Evolutionary conservation across 2,113 vertebrate genomes (phyloP), one percentile per base, ranked within the genome.

Genomic region (Rousettus leschenaultii): DNA sequence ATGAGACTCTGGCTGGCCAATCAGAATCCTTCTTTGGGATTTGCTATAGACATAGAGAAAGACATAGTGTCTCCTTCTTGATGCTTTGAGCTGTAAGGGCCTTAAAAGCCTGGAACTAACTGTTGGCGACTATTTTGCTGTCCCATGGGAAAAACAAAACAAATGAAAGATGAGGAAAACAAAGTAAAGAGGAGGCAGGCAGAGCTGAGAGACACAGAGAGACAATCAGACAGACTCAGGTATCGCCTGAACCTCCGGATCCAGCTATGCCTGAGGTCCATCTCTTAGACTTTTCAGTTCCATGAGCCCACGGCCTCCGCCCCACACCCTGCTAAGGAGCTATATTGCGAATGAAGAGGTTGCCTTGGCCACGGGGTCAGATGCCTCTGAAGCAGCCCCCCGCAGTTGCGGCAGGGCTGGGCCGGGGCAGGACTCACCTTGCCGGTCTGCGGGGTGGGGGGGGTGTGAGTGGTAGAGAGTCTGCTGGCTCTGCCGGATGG

Each of bases 401-500:
- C 7, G 0, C 1, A 3, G 61, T n/a, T 5, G 1, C 0, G 51
- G 48, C 55, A 0, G 70, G 65, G 48, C 45, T 4, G 1, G 68
- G 80, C 75, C 0, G 4, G 71, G 84, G 65, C 43, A 13, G 10
- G 30, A 91, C 98, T 96, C 98, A 99, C 99, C 99, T 99, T 99
- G 99, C 98, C 99, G 98, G 98, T 99, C 99, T 0, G 98, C 98
- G 0, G 99, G 98, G 98, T 99, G 99, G 40, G 99, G 99, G 0
- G 99, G 98, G 97, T 99, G 99, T 0, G 99, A 99, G 75, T 99
- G 99, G 97, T 99, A 99, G 59, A 99, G 99, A 0, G 99, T 99
- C 98, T 99, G 99, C 98, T 99, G 99, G 98, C 99, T 99, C 98
- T 99, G 99, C 90, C 99, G 98, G 98, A 99, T 99, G 96, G 99